Conservation (phyloP, 2,797 vertebrate genomes). For the Lophius americanus region DNA sequence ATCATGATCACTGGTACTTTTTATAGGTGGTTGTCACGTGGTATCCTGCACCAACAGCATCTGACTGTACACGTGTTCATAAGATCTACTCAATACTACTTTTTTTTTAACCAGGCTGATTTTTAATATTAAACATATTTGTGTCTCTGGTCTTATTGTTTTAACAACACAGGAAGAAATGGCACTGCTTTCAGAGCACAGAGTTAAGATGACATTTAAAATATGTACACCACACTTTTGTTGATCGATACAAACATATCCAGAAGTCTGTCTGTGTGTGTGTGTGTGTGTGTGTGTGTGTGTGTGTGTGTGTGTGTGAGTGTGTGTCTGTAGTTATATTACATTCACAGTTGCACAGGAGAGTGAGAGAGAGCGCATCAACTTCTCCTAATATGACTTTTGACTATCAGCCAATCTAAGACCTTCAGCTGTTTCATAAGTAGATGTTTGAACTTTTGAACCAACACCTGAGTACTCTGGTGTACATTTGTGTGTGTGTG, state of each 20-base stretch:
- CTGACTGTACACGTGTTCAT: conserved; percentile 39
- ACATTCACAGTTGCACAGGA: conserved; percentile 77
- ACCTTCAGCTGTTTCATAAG: too few relatives aligned
- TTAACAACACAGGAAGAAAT: conserved; percentile 44
- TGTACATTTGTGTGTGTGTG: too few relatives aligned
- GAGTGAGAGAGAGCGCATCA: conserved; percentile 32
- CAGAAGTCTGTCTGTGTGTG: conserved; percentile 13
- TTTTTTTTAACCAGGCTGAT: conserved; percentile 21
- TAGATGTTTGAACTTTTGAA: too few relatives aligned
- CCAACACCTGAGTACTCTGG: too few relatives aligned
- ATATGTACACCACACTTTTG: conserved; percentile 46
- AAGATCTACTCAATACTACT: conserved; percentile 14
- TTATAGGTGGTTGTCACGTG: too few relatives aligned
- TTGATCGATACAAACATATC: conserved; percentile 3
- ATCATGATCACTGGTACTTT: too few relatives aligned
- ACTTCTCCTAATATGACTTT: too few relatives aligned
- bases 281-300: conserved; percentile 17
- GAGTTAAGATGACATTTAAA: conserved; percentile 40
- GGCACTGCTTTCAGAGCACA: conserved; percentile 47
- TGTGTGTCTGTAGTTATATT: conserved; percentile 51
- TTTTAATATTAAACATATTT: conserved; percentile 27
- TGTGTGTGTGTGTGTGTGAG: conserved; percentile 31
- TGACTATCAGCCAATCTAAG: too few relatives aligned
- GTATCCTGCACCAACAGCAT: too few relatives aligned
- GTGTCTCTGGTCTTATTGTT: conserved; percentile 16